Percentiles rank a stretch among this genome's conserved stretches.
These are phyloP conservation scores for Bos javanicus DNA, from an alignment of 2,113 vertebrate species.

Conservation along the genomic window DNA sequence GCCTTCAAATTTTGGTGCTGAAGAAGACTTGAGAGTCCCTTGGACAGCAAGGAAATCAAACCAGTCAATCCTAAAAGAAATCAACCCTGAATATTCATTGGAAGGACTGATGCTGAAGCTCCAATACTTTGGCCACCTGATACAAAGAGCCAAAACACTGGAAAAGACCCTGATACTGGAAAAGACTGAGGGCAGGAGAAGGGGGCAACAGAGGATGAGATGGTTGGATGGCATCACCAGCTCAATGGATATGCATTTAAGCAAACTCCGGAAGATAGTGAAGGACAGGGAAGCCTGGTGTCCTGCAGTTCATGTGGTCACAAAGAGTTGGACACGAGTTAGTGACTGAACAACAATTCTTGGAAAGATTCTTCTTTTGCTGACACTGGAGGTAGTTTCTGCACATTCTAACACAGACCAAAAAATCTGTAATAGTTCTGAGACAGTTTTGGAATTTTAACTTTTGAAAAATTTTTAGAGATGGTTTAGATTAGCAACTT, in stretches of 20 bases:
- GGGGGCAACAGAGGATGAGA: not conserved
- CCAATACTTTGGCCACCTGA: not conserved
- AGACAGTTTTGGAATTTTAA: not conserved
- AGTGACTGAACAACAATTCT: not conserved
- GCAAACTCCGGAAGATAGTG: not conserved
- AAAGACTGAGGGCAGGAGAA: not conserved
- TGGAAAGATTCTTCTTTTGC: not conserved
- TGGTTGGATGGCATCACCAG: not conserved
- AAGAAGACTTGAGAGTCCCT: not conserved
- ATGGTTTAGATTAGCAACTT: not conserved
- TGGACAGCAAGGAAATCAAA: not conserved
- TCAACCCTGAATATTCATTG: not conserved
- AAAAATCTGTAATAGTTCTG: not conserved
- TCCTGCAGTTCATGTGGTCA: not conserved
- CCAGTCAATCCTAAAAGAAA: not conserved
- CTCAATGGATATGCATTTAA: not conserved
- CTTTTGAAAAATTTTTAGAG: not conserved
- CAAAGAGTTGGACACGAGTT: not conserved
- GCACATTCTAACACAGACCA: not conserved
- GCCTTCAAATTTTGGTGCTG: not conserved
- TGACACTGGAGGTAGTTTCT: not conserved
- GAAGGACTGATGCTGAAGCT: not conserved
- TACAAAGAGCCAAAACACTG: not conserved
- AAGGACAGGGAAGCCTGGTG: not conserved
- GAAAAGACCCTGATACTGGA: not conserved